Evolutionary conservation across 2,797 vertebrate genomes (phyloP).

Genomic region (Crypturellus tataupa): DNA sequence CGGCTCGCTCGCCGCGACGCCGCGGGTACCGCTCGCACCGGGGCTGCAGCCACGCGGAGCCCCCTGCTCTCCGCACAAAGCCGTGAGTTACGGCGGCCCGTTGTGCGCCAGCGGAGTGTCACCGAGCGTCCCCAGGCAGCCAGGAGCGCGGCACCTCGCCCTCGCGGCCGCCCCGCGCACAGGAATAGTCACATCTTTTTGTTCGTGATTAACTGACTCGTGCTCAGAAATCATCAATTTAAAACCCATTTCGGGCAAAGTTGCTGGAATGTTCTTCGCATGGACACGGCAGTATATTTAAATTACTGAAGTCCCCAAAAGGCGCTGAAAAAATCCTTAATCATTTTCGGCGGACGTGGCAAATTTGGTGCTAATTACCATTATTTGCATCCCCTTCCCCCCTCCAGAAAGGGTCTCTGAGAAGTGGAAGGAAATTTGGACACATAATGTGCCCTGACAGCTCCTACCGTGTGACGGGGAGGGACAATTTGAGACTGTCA

Average conservation of each 20-base stretch:
- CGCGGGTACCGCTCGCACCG: accelerated
- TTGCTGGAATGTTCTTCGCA: conserved; percentile 53
- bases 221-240: conserved; percentile 67
- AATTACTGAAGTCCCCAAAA: conserved; percentile 36
- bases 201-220: conserved; percentile 66
- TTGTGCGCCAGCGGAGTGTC: background rate
- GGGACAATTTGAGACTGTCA: conserved; percentile 37
- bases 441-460: conserved; percentile 59
- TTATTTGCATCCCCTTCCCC: conserved; percentile 68
- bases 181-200: conserved; percentile 61
- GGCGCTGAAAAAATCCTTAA: conserved; percentile 63
- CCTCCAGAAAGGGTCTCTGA: conserved; percentile 19
- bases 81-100: background rate
- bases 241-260: conserved; percentile 60
- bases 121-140: conserved; percentile 30
- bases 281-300: conserved; percentile 32
- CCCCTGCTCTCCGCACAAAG: background rate
- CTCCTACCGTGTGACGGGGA: conserved; percentile 57
- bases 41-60: background rate
- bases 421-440: conserved; percentile 71
- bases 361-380: conserved; percentile 70
- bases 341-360: conserved; percentile 43
- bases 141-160: conserved; percentile 5
- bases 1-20: background rate
- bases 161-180: conserved; percentile 34